Percentiles rank a stretch among this genome's conserved stretches.
Evolutionary conservation across 2,888 invertebrate species (phyloP).

Genomic region (Protodeltote pygarga): DNA sequence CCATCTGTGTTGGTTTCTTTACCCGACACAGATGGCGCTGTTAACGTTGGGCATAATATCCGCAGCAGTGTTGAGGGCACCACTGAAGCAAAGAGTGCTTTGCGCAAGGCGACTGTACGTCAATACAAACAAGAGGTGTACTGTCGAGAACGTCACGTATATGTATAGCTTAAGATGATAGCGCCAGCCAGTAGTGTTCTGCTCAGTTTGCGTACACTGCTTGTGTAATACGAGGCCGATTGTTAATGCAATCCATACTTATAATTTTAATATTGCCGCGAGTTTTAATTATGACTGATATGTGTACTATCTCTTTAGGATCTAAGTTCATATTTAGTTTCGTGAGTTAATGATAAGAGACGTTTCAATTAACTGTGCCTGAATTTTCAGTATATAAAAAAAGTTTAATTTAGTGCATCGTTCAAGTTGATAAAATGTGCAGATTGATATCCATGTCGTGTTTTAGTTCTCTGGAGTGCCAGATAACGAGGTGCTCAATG

Average conservation of each 20-base stretch:
- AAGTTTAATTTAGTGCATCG: constrained; percentile 62
- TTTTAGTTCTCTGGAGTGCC: constrained; percentile 42
- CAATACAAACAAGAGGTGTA: constrained; percentile 81
- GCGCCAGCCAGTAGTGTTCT: constrained; percentile 74
- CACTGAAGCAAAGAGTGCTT: constrained; percentile 44
- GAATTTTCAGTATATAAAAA: constrained; percentile 64
- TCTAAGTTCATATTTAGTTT: constrained; percentile 55
- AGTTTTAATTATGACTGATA: constrained; percentile 69
- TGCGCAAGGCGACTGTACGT: constrained; percentile 77
- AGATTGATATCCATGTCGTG: constrained; percentile 53
- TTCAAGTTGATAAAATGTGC: constrained; percentile 65
- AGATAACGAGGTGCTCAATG: constrained; percentile 6
- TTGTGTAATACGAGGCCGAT: constrained; percentile 75
- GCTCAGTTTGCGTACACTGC: constrained; percentile 76
- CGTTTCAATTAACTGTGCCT: constrained; percentile 57
- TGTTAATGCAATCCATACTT: constrained; percentile 70
- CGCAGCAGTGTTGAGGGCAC: constrained; percentile 52
- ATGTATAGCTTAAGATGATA: constrained; percentile 74
- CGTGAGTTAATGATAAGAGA: constrained; percentile 63
- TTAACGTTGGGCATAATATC: constrained; percentile 22
- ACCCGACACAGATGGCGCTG: constrained; percentile 56
- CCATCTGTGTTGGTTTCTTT: background rate
- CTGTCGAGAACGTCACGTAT: constrained; percentile 68
- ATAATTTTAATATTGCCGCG: constrained; percentile 68
- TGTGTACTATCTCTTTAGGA: constrained; percentile 57